Conservation (phyloP, 2,888 invertebrate genomes). For the Isotomurus palustris region DNA sequence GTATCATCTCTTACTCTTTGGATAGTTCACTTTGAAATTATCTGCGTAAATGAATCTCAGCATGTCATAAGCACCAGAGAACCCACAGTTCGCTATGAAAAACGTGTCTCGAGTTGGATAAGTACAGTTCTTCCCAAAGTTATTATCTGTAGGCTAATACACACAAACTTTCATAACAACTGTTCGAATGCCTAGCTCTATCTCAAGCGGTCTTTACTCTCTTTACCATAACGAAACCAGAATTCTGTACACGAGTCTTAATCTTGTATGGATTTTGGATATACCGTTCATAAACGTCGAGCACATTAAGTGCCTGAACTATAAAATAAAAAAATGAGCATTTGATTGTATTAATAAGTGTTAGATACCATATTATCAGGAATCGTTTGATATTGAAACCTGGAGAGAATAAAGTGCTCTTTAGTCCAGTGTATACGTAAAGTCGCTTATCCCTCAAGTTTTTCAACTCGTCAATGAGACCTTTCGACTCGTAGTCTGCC, state of each 20-base stretch:
- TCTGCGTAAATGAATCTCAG: slow-evolving; percentile 15
- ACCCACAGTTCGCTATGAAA: slow-evolving; percentile 22
- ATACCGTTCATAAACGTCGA: slow-evolving; percentile 25
- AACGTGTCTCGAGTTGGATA: not conserved
- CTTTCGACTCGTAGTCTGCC: slow-evolving; percentile 12
- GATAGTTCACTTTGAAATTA: not conserved
- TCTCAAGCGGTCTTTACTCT: not conserved
- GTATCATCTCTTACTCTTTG: not conserved
- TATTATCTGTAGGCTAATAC: not conserved
- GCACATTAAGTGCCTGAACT: slow-evolving; percentile 27
- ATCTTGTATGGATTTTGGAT: slow-evolving; percentile 21
- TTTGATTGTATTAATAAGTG: too few relatives aligned
- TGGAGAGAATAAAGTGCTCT: slow-evolving; percentile 18
- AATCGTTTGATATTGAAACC: too few relatives aligned
- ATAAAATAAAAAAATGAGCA: not conserved
- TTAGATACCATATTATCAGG: too few relatives aligned
- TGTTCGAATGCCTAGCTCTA: not conserved
- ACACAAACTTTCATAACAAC: not conserved
- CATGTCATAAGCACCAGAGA: slow-evolving; percentile 19
- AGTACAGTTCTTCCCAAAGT: not conserved
- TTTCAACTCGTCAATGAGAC: slow-evolving; percentile 21
- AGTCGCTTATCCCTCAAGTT: slow-evolving; percentile 23
- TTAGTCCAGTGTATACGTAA: slow-evolving; percentile 28
- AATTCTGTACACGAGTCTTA: slow-evolving; percentile 19
- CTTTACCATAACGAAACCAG: slow-evolving; percentile 1